A percentile compares a stretch with the other conserved stretches of the same genome.
Evolutionary conservation across 2,888 invertebrate genomes (phyloP).

Genomic region (Lasioglossum villosulum): DNA sequence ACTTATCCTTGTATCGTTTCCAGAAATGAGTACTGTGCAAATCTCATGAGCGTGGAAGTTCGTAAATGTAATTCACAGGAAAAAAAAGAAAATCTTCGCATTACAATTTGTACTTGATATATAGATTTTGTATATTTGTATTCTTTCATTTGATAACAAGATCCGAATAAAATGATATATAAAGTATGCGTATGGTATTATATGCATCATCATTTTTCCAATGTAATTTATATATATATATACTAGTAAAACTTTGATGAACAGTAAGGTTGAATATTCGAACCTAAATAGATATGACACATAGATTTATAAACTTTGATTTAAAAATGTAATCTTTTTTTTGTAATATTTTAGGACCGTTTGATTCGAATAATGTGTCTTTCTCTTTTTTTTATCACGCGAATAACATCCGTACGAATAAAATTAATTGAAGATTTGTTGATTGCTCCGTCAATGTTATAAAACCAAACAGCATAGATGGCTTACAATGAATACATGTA

Average conservation of each 20-base stretch:
- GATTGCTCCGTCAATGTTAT: constrained; percentile 52
- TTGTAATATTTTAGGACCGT: constrained; percentile 50
- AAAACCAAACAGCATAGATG: constrained; percentile 69
- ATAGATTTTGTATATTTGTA: constrained; percentile 29
- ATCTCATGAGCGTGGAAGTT: constrained; percentile 26
- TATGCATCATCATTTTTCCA: constrained; percentile 14
- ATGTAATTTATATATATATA: constrained; percentile 21
- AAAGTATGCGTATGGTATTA: constrained; percentile 19
- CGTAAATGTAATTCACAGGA: constrained; percentile 31
- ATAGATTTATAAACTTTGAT: constrained; percentile 52
- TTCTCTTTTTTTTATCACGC: constrained; percentile 11
- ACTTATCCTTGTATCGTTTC: constrained; percentile 31
- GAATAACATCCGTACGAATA: constrained; percentile 34
- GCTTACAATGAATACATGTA: constrained; percentile 46
- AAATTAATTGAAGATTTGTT: constrained; percentile 39
- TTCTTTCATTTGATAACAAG: constrained; percentile 20
- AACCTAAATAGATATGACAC: constrained; percentile 47
- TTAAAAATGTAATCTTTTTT: constrained; percentile 38
- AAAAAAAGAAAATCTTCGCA: constrained; percentile 26
- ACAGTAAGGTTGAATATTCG: constrained; percentile 28
- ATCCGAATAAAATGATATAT: constrained; percentile 46
- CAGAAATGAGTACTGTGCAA: constrained; percentile 24
- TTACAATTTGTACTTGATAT: constrained; percentile 51
- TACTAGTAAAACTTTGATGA: constrained; percentile 34
- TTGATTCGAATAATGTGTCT: constrained; percentile 42